Conservation (phyloP, 2,113 vertebrate genomes). For the Malurus elegans region DNA sequence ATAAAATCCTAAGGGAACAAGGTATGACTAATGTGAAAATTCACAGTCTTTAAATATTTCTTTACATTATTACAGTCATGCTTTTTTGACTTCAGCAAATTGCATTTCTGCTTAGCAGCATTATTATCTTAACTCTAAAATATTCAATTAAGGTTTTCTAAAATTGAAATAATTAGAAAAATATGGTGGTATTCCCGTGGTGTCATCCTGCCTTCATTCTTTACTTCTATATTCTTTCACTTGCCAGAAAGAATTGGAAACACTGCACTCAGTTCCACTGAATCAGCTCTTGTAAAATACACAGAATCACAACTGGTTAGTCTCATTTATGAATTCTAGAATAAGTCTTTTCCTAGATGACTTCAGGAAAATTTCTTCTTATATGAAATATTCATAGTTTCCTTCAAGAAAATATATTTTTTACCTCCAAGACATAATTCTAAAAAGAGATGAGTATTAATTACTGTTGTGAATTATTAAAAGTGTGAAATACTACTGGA, state of each 20-base stretch:
- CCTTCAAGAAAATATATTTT: background rate
- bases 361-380: background rate
- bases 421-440: background rate
- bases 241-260: background rate
- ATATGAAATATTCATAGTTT: background rate
- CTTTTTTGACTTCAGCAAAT: background rate
- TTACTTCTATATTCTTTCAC: background rate
- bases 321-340: background rate
- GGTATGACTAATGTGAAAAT: background rate
- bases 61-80: background rate
- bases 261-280: background rate
- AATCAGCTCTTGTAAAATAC: background rate
- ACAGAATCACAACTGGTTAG: background rate
- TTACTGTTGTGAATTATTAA: background rate
- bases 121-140: slow-evolving; percentile 15
- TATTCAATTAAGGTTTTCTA: background rate
- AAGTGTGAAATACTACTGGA: background rate
- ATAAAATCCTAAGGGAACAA: background rate
- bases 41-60: background rate
- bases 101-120: background rate
- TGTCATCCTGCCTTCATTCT: background rate
- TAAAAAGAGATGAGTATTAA: background rate
- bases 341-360: background rate
- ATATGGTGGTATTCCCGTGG: background rate
- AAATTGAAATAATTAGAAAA: background rate